A percentile compares a stretch with the other conserved stretches of the same genome.
phyloP scores from a whole-genome alignment of 2,888 invertebrate species.

The Monochamus alternatus region DNA sequence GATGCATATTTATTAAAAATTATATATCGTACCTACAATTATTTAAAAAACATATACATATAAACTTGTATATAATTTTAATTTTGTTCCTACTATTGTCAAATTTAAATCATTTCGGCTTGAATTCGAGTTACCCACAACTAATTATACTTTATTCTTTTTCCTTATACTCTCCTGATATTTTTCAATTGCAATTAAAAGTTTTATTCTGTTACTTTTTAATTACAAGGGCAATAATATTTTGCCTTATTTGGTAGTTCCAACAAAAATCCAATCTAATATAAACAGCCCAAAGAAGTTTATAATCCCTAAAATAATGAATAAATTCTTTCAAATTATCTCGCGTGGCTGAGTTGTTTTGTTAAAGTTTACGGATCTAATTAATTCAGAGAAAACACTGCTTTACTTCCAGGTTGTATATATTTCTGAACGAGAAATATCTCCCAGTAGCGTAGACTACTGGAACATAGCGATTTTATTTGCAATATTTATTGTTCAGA shows the following conservation, averaged over 20 bases:
- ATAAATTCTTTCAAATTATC: constrained; percentile 6
- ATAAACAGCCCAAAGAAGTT: background rate
- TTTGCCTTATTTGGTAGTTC: background rate
- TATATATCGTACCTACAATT: too few species aligned
- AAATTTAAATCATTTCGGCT: too few species aligned
- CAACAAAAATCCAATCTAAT: background rate
- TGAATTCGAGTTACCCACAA: background rate
- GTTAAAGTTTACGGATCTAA: constrained; percentile 3
- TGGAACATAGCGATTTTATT: background rate
- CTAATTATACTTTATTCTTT: background rate
- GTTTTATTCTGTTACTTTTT: background rate
- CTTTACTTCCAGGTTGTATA: background rate
- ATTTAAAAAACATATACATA: too few species aligned
- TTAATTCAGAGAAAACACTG: constrained; percentile 14
- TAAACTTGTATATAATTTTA: too few species aligned
- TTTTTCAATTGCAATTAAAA: background rate
- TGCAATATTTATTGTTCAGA: background rate
- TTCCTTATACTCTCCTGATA: background rate
- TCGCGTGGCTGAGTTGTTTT: background rate
- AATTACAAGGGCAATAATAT: background rate
- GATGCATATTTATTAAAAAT: too few species aligned
- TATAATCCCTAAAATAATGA: background rate
- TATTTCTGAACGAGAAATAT: constrained; percentile 10
- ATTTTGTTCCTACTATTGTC: too few species aligned
- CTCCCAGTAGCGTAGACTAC: background rate